A percentile compares a stretch with the other conserved stretches of the same genome.
Evolutionary conservation across 2,888 invertebrate genomes (phyloP).

Genomic region (Andrena flavipes): DNA sequence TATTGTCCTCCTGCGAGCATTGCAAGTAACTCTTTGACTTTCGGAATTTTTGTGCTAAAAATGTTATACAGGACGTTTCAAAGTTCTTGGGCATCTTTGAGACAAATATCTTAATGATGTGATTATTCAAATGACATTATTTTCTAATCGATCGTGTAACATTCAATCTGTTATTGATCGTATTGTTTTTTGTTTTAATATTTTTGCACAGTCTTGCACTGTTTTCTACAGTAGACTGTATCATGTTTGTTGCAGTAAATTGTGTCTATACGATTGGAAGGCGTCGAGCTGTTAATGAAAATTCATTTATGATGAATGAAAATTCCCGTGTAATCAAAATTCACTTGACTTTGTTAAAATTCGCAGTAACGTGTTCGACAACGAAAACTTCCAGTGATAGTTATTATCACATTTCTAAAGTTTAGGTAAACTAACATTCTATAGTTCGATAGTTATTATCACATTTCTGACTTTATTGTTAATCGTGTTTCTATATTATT

Average conservation of each 20-base stretch:
- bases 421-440: too few species aligned
- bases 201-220: too few species aligned
- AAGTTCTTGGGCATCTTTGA: too few species aligned
- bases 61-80: background rate
- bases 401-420: background rate
- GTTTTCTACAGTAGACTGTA: too few species aligned
- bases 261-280: too few species aligned
- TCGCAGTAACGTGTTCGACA: background rate
- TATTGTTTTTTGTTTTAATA: too few species aligned
- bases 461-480: too few species aligned
- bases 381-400: background rate
- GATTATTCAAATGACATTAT: background rate
- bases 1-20: slow-evolving; percentile 23
- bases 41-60: background rate
- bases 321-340: background rate
- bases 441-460: too few species aligned
- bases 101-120: background rate
- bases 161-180: background rate
- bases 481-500: background rate
- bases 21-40: slow-evolving; percentile 11
- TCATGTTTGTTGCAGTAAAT: too few species aligned
- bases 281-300: too few species aligned
- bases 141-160: background rate
- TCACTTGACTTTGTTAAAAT: background rate
- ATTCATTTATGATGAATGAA: too few species aligned